These are phyloP conservation scores for Mythimna pallens DNA, from an alignment of 2,888 invertebrate species.

Conservation along the genomic window DNA sequence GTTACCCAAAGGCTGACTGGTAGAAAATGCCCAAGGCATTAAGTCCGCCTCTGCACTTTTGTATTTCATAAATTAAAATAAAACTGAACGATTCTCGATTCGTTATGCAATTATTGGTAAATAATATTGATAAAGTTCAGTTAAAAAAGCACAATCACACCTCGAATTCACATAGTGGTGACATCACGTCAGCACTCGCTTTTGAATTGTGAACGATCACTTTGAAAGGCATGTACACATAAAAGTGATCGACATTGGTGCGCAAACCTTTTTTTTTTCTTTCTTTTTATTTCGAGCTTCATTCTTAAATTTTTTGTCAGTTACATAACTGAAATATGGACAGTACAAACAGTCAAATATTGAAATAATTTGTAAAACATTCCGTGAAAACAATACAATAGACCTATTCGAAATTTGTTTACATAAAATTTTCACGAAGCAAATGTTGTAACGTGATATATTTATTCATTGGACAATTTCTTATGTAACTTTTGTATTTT, in stretches of 20 bases:
- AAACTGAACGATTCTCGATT: not conserved
- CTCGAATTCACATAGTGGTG: not conserved
- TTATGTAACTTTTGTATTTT: no score
- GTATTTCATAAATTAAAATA: no score
- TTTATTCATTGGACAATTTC: not conserved
- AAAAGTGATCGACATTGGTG: not conserved
- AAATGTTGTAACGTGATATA: not conserved
- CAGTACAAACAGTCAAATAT: not conserved
- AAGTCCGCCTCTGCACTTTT: no score
- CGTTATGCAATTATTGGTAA: not conserved
- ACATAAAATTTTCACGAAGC: no score
- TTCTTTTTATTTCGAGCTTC: not conserved
- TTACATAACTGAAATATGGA: not conserved
- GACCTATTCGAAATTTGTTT: no score
- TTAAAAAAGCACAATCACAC: not conserved
- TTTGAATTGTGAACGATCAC: not conserved
- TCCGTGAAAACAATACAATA: not conserved
- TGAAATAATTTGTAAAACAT: not conserved
- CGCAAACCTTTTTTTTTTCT: not conserved
- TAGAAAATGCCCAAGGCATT: no score
- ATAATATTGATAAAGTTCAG: not conserved
- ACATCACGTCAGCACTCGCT: not conserved
- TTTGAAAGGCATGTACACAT: not conserved
- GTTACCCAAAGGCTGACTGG: no score
- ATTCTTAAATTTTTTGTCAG: not conserved